Base-by-base conservation (phyloP, 1,140 invertebrate genomes). In the Physella acuta region DNA sequence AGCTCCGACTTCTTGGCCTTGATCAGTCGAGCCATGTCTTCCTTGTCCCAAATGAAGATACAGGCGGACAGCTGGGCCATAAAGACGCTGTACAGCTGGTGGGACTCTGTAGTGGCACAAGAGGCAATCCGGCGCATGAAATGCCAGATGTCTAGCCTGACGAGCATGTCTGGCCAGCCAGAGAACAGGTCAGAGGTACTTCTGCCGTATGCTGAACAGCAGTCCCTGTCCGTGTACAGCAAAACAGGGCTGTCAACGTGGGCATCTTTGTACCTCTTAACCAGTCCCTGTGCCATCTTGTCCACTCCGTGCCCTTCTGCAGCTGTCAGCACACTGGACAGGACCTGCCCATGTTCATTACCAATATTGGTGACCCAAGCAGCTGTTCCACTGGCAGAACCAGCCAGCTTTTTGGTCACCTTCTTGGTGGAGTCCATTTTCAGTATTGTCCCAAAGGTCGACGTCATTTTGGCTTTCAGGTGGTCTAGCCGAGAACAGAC, bases 371-470 rank as follows among this genome's bases (percentile, higher is more conserved):
- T 76, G 20, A 33, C 33, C 74, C 77, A 78, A 2, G 30, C 28
- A 1, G 73, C 73, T 24, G 73, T 76, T 0, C 61, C 60, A 36
- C 37, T 51, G 26, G 17, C 30, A 0, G 31, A 26, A 2, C 76
- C 76, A 36, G 14, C 36, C 33, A 78, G 58, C 62, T 72, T 72
- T 59, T 74, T 60, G 3, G 26, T 36, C 24, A 24, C 56, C 1
- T 70, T 74, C 63, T 74, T 77, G 0, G 76, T 76, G 17, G 76
- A 78, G 63, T 76, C 76, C 56, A 78, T 69, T 63, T 78, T 76
- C 16, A 79, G 37, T 16, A 76, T 61, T 3, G 17, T 31, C n/a
- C 78, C 75, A 73, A 74, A 76, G 2, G 68, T 51, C 2, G 75
- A 79, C 8, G 78, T 79, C 17, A 79, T 72, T 51, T 36, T 24